A percentile compares a stretch with the other conserved stretches of the same genome.
phyloP scores from a whole-genome alignment of 2,797 vertebrate genomes.

The Ptychadena robeensis region DNA sequence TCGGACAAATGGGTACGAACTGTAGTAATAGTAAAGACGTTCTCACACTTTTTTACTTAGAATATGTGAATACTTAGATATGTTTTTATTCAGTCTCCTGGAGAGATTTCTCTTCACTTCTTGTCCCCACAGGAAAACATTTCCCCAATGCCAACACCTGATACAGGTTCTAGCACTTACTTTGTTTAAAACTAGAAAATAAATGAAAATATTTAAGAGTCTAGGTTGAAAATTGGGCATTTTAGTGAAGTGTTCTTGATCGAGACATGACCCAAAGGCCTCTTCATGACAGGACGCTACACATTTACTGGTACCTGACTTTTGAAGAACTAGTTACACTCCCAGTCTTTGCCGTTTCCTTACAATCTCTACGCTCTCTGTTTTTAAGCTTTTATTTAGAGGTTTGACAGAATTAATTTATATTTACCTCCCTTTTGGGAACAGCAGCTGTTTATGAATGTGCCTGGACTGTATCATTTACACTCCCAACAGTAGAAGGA shows the following conservation, averaged over 20 bases:
- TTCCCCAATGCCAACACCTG: too few relatives aligned
- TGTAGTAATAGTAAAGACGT: too few relatives aligned
- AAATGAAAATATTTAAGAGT: neutral
- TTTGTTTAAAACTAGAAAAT: too few relatives aligned
- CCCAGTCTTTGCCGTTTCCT: neutral
- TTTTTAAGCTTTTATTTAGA: neutral
- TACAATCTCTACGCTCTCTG: neutral
- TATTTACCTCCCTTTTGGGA: neutral
- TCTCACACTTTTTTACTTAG: too few relatives aligned
- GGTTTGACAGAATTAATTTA: neutral
- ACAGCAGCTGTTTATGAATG: neutral
- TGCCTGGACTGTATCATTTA: neutral
- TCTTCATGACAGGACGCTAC: neutral
- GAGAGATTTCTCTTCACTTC: too few relatives aligned
- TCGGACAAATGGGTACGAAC: neutral
- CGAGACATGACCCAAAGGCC: neutral
- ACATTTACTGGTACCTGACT: neutral
- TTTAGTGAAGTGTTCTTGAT: neutral
- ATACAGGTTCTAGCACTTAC: too few relatives aligned
- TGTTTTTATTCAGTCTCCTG: too few relatives aligned
- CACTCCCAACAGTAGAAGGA: slow-evolving; percentile 3
- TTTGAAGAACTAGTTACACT: neutral
- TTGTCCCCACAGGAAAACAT: too few relatives aligned
- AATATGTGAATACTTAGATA: too few relatives aligned
- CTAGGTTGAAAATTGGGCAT: too few relatives aligned